Evolutionary conservation across 2,888 invertebrate species (phyloP).

Genomic region (Smittia sp.): DNA sequence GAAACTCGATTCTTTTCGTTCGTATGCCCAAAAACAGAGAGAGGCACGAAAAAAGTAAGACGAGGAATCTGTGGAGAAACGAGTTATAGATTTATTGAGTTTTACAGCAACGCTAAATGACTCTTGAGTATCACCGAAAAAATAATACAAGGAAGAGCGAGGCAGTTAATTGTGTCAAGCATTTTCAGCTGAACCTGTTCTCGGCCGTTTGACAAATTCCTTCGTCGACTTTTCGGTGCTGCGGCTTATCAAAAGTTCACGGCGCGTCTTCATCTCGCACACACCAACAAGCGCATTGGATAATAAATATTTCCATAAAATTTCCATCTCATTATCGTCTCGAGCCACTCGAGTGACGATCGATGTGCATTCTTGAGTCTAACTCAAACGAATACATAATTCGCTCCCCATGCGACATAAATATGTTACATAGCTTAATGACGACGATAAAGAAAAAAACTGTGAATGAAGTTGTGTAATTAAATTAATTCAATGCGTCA

Average conservation of each 20-base stretch:
- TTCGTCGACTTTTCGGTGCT: neutral
- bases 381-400: neutral
- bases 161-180: slow-evolving; percentile 8
- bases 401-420: neutral
- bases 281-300: neutral
- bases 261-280: too few species aligned
- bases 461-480: slow-evolving; percentile 4
- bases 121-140: slow-evolving; percentile 10
- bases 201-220: neutral
- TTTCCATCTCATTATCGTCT: slow-evolving; percentile 3
- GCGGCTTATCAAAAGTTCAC: too few species aligned
- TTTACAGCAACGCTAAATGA: slow-evolving; percentile 7
- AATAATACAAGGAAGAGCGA: neutral
- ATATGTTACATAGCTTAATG: neutral
- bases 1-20: slow-evolving; percentile 11
- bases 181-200: neutral
- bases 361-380: neutral
- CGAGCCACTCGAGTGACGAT: neutral
- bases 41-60: neutral
- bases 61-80: slow-evolving; percentile 16
- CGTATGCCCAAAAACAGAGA: slow-evolving; percentile 14
- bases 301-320: slow-evolving; percentile 18
- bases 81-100: slow-evolving; percentile 23
- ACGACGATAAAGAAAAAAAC: neutral
- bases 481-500: slow-evolving; percentile 16